Conservation (phyloP, 2,113 vertebrate genomes). For the Pterophyllum scalare region DNA sequence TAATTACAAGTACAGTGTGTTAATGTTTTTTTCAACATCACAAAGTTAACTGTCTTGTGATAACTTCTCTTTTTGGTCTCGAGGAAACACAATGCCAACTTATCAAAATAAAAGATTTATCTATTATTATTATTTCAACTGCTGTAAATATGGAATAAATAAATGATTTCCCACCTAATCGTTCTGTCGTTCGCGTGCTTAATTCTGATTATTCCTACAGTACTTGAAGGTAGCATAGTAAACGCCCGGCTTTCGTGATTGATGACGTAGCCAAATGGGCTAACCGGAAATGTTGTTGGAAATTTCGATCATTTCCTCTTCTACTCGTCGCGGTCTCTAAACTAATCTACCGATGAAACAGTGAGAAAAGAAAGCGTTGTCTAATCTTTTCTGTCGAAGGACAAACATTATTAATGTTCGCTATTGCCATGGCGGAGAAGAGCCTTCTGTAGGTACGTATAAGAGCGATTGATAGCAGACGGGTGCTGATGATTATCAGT, state of each 20-base stretch:
- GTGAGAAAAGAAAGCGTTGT: no score
- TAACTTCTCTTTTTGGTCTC: not conserved
- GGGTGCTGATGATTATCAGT: not conserved
- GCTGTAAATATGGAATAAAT: not conserved
- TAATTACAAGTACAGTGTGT: not conserved
- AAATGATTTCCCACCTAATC: not conserved
- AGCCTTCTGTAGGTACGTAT: conserved; percentile 11
- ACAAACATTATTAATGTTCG: not conserved
- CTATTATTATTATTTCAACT: not conserved
- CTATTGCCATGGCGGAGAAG: not conserved
- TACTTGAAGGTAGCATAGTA: conserved; percentile 16
- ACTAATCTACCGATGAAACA: not conserved
- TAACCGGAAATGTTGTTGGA: conserved; percentile 38
- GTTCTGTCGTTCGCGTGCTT: not conserved
- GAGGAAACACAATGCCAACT: not conserved
- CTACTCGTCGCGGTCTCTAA: not conserved
- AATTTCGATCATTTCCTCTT: conserved; percentile 6
- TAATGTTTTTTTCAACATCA: not conserved
- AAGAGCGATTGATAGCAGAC: not conserved
- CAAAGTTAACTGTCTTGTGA: not conserved
- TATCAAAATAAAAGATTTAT: not conserved
- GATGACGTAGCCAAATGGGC: conserved; percentile 30
- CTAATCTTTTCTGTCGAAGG: not conserved
- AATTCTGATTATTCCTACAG: not conserved
- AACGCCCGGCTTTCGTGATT: not conserved